These are phyloP conservation scores for Hydroisotoma schaefferi DNA, from an alignment of 2,888 invertebrate species.

Conservation along the genomic window DNA sequence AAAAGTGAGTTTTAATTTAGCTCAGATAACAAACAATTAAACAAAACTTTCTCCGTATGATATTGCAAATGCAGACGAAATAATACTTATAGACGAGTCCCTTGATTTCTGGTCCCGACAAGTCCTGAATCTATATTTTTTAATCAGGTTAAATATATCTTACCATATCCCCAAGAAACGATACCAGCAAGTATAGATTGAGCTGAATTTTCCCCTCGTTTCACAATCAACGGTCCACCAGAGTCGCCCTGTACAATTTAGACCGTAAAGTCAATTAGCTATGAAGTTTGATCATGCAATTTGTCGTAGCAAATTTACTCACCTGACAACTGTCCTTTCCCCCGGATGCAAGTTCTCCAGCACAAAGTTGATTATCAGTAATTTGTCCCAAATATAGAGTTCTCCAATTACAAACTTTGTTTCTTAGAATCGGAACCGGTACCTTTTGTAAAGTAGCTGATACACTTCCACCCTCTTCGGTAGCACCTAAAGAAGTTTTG, in stretches of 20 bases:
- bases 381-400: conserved; percentile 33
- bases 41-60: too few species aligned
- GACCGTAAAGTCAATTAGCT: too few species aligned
- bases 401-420: conserved; percentile 37
- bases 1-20: background rate
- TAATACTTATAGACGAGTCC: too few species aligned
- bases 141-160: background rate
- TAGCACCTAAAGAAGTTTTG: conserved; percentile 17
- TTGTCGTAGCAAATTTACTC: background rate
- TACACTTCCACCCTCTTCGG: conserved; percentile 29
- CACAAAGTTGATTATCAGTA: conserved; percentile 32
- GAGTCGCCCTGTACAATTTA: conserved; percentile 24
- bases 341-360: conserved; percentile 28
- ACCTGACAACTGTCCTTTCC: conserved; percentile 37
- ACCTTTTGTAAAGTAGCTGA: conserved; percentile 29
- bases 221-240: conserved; percentile 15
- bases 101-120: too few species aligned
- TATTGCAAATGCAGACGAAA: too few species aligned
- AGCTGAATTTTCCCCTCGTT: background rate
- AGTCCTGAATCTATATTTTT: background rate
- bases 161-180: conserved; percentile 31
- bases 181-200: conserved; percentile 21
- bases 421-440: conserved; percentile 29
- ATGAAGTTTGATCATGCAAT: too few species aligned
- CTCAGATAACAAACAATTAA: background rate